Conservation (phyloP, 2,888 invertebrate species). For the Standfussiana lucernea region DNA sequence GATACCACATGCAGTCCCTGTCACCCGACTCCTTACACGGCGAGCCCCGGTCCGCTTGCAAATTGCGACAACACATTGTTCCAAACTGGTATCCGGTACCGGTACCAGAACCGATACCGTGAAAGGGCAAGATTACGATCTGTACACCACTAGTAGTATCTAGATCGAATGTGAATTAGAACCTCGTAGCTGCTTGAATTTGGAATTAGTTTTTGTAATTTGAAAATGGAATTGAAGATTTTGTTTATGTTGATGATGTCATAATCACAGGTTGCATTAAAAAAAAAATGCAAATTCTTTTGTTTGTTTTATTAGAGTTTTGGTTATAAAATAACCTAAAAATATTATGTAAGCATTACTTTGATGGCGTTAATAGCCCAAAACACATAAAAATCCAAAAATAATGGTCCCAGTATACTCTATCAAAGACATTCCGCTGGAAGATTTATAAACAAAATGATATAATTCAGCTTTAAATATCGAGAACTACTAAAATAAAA, state of each 20-base stretch:
- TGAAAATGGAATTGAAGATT: constrained; percentile 39
- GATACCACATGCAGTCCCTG: constrained; percentile 66
- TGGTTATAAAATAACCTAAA: constrained; percentile 11
- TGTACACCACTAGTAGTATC: constrained; percentile 66
- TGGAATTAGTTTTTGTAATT: constrained; percentile 52
- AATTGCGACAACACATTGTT: constrained; percentile 89
- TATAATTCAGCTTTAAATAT: constrained; percentile 64
- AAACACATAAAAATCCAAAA: constrained; percentile 37
- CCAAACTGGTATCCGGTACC: constrained; percentile 72
- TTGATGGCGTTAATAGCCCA: constrained; percentile 48
- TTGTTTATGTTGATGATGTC: constrained; percentile 12
- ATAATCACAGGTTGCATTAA: not conserved
- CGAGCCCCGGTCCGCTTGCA: constrained; percentile 84
- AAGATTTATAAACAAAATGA: constrained; percentile 66
- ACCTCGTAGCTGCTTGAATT: constrained; percentile 44
- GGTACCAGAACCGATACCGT: constrained; percentile 59
- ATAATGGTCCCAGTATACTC: constrained; percentile 29
- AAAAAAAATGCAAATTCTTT: not conserved
- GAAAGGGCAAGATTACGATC: constrained; percentile 73
- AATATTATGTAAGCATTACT: constrained; percentile 9
- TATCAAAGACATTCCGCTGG: constrained; percentile 66
- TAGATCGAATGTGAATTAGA: constrained; percentile 69
- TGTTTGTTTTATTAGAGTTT: not conserved
- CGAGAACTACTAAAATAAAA: constrained; percentile 46
- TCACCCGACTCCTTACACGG: constrained; percentile 79